Base-by-base conservation (phyloP, 1,140 invertebrate species). In the Lordiphosa stackelbergi region DNA sequence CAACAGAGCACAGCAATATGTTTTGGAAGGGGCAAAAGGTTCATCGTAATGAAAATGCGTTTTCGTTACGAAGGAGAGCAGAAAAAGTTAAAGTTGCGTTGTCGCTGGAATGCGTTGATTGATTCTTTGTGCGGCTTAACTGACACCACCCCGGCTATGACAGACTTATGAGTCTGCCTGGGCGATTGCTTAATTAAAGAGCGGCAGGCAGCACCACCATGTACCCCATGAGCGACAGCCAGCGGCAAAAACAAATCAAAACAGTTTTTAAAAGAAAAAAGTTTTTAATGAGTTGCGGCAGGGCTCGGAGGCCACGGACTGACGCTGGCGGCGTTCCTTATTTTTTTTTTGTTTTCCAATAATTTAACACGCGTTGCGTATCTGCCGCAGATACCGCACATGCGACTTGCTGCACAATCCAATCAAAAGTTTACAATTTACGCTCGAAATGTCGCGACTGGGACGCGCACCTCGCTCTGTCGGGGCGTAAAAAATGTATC, bases 341-440 rank as follows among this genome's bases (percentile, higher is more conserved):
- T 24, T 24, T 24, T 24, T 24, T 24, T 24, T 24, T 24, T 24
- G 22, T 71, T 71, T 63, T 43, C 56, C 66, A 69, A 75, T 75
- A 81, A 72, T 83, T 75, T 69, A 81, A 65, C 72, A 64, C 60
- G 55, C 75, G 66, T 81, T 74, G 58, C 66, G 71, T 70, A 78
- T 69, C 64, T 56, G 73, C 41, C 11, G 64, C 53, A 43, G 73
- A 53, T 52, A 58, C 48, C 62, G 57, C 73, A 74, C 72, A 70
- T 58, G 49, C 72, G 60, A 78, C 69, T 73, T 73, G 69, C 65
- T 73, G 73, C 74, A 75, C 77, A 81, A 81, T 81, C 75, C 75
- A 81, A 81, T 81, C 75, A 81, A 81, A 81, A 81, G 75, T 81
- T 81, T 81, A 77, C 71, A 81, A 81, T 81, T 81, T 74, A 81